Conservation (phyloP, 2,888 invertebrate species). For the Apamea epomidion region DNA sequence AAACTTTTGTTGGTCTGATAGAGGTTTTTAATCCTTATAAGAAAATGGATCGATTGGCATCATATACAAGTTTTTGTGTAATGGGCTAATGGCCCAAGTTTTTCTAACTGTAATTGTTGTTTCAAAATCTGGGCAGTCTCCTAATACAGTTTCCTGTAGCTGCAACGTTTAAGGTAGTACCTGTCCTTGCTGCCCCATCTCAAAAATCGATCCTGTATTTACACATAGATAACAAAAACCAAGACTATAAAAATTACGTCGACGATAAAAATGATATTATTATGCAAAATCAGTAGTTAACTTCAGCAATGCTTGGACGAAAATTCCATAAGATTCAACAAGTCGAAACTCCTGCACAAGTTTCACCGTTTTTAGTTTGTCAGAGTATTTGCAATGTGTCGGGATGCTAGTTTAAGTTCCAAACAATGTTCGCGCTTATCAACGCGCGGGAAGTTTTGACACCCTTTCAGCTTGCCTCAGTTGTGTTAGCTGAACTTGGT, state of each 20-base stretch:
- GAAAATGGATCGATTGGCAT: background rate
- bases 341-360: conserved; percentile 44
- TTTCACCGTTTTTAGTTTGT: conserved; percentile 52
- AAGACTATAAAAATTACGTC: background rate
- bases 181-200: background rate
- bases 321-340: conserved; percentile 50
- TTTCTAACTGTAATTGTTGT: too few species aligned
- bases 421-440: conserved; percentile 60
- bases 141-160: background rate
- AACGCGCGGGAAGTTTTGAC: conserved; percentile 58
- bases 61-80: background rate
- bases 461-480: conserved; percentile 19
- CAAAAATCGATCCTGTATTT: background rate
- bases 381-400: conserved; percentile 46
- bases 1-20: background rate
- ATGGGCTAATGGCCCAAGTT: too few species aligned
- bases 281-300: conserved; percentile 37
- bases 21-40: background rate
- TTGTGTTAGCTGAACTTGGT: conserved; percentile 38
- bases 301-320: conserved; percentile 26
- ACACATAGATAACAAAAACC: background rate
- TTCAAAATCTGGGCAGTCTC: too few species aligned
- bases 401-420: conserved; percentile 50
- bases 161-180: background rate
- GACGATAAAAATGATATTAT: conserved; percentile 5